phyloP scores from a whole-genome alignment of 2,113 vertebrate species.

The Serinus canaria region DNA sequence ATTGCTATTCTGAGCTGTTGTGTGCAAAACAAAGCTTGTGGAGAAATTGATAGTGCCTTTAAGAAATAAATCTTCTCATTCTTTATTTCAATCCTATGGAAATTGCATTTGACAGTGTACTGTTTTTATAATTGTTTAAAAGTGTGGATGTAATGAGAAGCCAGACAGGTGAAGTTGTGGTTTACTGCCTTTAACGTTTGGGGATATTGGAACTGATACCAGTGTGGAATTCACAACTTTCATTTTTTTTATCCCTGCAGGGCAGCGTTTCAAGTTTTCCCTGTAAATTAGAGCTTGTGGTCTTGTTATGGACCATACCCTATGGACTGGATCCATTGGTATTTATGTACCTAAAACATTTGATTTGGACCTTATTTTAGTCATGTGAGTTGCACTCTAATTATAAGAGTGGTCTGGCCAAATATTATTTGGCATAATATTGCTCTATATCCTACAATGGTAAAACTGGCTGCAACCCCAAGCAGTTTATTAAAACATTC shows the following conservation, averaged over 20 bases:
- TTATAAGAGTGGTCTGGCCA: neutral
- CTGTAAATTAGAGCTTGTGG: rapidly evolving
- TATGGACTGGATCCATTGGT: neutral
- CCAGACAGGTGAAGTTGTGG: neutral
- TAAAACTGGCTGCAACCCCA: neutral
- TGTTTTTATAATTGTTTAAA: neutral
- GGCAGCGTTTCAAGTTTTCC: neutral
- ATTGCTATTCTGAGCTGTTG: neutral
- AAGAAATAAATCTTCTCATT: neutral
- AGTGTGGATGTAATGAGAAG: neutral
- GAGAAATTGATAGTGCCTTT: neutral
- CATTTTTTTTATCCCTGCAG: neutral
- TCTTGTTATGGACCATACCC: neutral
- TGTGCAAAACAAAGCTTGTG: neutral
- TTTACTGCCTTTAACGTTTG: neutral
- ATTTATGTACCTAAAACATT: neutral
- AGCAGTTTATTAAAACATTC: neutral
- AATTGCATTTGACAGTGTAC: neutral
- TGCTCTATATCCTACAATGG: neutral
- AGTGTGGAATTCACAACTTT: neutral
- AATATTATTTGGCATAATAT: neutral
- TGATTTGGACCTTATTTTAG: neutral
- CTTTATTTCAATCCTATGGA: neutral
- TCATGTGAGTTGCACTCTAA: neutral
- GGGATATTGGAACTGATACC: neutral